Evolutionary conservation across 2,113 vertebrate genomes (phyloP), one percentile per base, ranked within the genome.

Genomic region (Oophaga pumilio): DNA sequence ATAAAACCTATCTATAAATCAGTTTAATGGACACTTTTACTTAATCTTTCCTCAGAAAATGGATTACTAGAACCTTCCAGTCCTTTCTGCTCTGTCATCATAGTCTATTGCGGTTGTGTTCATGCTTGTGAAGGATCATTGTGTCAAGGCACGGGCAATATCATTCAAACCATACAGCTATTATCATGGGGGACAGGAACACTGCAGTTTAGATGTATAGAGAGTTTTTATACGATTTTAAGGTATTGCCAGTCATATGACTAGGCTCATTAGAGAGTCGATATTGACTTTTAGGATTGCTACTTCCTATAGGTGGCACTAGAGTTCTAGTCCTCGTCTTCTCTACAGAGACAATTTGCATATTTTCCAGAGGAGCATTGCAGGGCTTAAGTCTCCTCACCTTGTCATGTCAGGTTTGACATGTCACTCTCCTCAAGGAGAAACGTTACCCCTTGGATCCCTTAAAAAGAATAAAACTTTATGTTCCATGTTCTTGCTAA

Each of bases 31-130:
- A n/a, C 20, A 57, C 71, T 69, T 84, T 79, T 33, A 28, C 52
- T 84, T 88, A 49, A 85, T 83, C 69, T 88, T 20, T 26, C 74
- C 50, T 22, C 50, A 15, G 69, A 71, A 64, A 77, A 88, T 74
- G 50, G 68, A 74, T 88, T 73, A 26, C 80, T 84, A 59, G 86
- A 62, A 20, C 57, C 43, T 76, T 20, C 76, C 52, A 56, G 49
- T 57, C 24, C 1, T 79, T 79, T 17, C 53, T 59, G 53, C 76
- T 79, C 14, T n/a, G 52, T 59, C 76, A 79, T 79, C 53, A 56
- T 59, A 57, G 11, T 15, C 52, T 26, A 57, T 59, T 56, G n/a
- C 52, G 17, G 52, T 43, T 76, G 52, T 56, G 50, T 17, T 79
- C 76, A 79, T 59, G 53, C 24, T 26, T 79, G 76, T 57, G 53